Percentiles rank a stretch among this genome's conserved stretches.
phyloP scores from a whole-genome alignment of 2,113 vertebrate genomes.

The Ascaphus truei region DNA sequence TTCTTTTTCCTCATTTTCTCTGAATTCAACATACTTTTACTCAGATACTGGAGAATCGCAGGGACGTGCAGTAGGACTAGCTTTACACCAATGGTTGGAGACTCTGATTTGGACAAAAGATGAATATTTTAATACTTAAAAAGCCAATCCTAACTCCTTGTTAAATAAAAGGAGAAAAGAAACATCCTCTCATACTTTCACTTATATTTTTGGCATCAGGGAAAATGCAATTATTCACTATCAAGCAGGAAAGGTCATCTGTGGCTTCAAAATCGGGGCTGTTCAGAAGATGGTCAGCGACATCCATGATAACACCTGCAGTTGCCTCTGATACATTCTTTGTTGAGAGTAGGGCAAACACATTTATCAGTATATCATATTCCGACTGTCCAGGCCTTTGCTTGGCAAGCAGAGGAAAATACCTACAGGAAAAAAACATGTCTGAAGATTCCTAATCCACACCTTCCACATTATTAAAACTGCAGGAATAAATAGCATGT shows the following conservation, averaged over 20 bases:
- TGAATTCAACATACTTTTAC: conserved; percentile 69
- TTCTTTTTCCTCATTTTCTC: conserved; percentile 86
- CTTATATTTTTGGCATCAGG: conserved; percentile 27
- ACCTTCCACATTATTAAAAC: no score
- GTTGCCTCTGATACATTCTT: conserved; percentile 76
- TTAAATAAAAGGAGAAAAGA: neutral
- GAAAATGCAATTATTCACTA: conserved; percentile 61
- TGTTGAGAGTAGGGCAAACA: conserved; percentile 81
- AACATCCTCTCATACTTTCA: conserved; percentile 58
- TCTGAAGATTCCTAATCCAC: no score
- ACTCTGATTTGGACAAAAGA: conserved; percentile 59
- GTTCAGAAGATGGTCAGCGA: conserved; percentile 78
- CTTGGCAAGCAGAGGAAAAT: conserved; percentile 85
- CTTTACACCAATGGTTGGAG: conserved; percentile 67
- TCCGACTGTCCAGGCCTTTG: conserved; percentile 74
- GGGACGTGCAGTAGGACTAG: conserved; percentile 84
- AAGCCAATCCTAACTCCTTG: neutral
- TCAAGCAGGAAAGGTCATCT: conserved; percentile 59
- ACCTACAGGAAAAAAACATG: conserved; percentile 68
- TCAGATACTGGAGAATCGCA: conserved; percentile 83
- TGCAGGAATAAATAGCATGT: no score
- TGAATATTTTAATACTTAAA: neutral
- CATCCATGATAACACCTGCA: conserved; percentile 77
- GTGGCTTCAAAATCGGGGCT: conserved; percentile 73
- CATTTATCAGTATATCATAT: conserved; percentile 76